phyloP scores from a whole-genome alignment of 2,888 invertebrate species.

The Rugalucina vietnamica region DNA sequence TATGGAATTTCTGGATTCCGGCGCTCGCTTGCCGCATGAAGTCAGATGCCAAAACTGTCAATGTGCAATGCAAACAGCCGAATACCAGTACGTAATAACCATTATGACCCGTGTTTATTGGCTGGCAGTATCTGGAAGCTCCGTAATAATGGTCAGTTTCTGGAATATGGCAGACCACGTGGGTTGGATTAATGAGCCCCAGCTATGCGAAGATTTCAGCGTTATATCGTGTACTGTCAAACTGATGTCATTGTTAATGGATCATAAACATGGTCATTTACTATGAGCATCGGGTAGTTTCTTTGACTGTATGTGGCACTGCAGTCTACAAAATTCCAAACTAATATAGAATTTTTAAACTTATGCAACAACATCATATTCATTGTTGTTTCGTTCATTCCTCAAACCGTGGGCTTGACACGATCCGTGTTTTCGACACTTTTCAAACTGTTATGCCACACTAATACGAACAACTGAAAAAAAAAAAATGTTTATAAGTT shows the following conservation, averaged over 20 bases:
- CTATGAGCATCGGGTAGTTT: too few relatives aligned
- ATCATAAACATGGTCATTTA: not conserved
- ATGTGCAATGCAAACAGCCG: not conserved
- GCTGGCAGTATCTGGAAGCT: not conserved
- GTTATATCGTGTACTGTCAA: not conserved
- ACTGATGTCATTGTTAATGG: conserved; percentile 7
- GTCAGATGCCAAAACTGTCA: not conserved
- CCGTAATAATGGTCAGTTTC: conserved; percentile 2
- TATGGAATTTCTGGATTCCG: not conserved
- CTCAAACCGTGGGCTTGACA: too few relatives aligned
- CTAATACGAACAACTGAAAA: too few relatives aligned
- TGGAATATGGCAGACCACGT: not conserved
- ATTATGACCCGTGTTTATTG: not conserved
- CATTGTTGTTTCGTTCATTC: too few relatives aligned
- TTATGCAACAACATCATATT: too few relatives aligned
- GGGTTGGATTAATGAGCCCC: not conserved
- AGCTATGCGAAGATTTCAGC: not conserved
- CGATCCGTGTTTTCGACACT: too few relatives aligned
- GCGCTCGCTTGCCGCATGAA: not conserved
- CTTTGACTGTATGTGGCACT: too few relatives aligned
- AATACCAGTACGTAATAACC: not conserved
- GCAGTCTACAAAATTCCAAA: too few relatives aligned
- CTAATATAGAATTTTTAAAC: too few relatives aligned
- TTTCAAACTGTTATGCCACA: too few relatives aligned
- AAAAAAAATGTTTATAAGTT: too few relatives aligned